phyloP scores from a whole-genome alignment of 35 echinoderm and acorn worm species.

The Heliocidaris tuberculata region DNA sequence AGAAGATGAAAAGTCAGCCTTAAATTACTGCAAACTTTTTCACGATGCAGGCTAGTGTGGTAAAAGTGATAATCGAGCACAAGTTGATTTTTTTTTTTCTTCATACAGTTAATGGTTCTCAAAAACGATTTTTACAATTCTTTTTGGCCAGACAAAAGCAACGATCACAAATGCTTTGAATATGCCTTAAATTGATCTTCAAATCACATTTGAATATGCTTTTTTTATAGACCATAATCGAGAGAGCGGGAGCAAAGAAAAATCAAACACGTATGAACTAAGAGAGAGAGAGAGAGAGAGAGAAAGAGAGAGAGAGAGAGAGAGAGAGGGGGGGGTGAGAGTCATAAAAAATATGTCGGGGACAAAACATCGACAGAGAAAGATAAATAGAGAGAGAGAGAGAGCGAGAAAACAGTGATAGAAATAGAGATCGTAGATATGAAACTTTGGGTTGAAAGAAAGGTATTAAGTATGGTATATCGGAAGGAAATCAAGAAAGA shows the following conservation, averaged over 20 bases:
- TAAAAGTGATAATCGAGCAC: background rate
- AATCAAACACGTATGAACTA: background rate
- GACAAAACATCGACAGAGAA: no score
- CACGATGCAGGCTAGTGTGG: background rate
- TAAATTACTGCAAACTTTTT: background rate
- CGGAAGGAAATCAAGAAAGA: no score
- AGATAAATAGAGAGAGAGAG: slow-evolving; percentile 7
- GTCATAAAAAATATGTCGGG: no score
- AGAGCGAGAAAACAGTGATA: background rate
- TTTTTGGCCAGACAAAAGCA: background rate
- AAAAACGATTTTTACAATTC: background rate
- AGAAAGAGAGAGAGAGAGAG: background rate
- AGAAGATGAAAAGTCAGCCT: background rate
- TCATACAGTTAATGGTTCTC: background rate
- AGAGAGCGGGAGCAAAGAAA: background rate
- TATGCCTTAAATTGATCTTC: background rate
- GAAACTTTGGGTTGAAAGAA: no score
- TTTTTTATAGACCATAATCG: background rate
- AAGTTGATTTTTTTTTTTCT: background rate
- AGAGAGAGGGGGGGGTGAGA: background rate
- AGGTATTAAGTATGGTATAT: no score
- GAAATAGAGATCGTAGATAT: background rate
- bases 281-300: background rate
- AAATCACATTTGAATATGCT: background rate
- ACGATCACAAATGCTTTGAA: background rate